Conservation (phyloP, 2,113 vertebrate species). For the Polyodon spathula region DNA sequence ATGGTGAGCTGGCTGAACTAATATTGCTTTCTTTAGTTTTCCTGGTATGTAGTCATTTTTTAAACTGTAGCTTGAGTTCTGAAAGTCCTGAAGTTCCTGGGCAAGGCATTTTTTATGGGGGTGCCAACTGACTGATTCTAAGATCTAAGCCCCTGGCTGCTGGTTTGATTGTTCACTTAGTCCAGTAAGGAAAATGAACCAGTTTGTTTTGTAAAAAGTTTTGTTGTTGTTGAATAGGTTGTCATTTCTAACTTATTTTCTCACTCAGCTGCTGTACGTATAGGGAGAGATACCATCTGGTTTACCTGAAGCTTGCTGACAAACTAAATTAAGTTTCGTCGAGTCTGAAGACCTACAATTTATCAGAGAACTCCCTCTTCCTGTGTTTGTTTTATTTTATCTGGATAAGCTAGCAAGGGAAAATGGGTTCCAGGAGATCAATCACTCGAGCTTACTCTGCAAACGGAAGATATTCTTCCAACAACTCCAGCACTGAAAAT, state of each 20-base stretch:
- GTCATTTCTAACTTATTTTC: too few relatives aligned
- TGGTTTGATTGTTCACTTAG: slow-evolving; percentile 14
- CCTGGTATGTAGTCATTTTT: too few relatives aligned
- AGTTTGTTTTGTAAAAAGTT: too few relatives aligned
- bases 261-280: too few relatives aligned
- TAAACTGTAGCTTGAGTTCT: too few relatives aligned
- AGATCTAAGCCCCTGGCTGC: slow-evolving; percentile 33
- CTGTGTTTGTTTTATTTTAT: slow-evolving; percentile 11
- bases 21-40: too few relatives aligned
- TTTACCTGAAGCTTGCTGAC: too few relatives aligned
- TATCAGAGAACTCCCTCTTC: too few relatives aligned
- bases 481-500: slow-evolving; percentile 40
- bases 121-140: slow-evolving; percentile 33
- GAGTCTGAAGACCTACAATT: too few relatives aligned
- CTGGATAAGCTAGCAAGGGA: slow-evolving; percentile 17
- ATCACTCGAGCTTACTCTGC: slow-evolving; percentile 56
- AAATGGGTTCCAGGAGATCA: slow-evolving; percentile 75
- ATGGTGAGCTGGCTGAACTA: slow-evolving; percentile 45
- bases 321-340: too few relatives aligned
- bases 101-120: slow-evolving; percentile 21
- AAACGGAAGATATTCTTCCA: slow-evolving; percentile 42
- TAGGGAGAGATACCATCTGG: too few relatives aligned
- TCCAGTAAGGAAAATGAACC: neutral
- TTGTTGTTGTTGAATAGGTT: too few relatives aligned
- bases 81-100: slow-evolving; percentile 8